Percentiles rank a stretch among this genome's conserved stretches.
Evolutionary conservation across 2,797 vertebrate genomes (phyloP).

Genomic region (Lacerta agilis): DNA sequence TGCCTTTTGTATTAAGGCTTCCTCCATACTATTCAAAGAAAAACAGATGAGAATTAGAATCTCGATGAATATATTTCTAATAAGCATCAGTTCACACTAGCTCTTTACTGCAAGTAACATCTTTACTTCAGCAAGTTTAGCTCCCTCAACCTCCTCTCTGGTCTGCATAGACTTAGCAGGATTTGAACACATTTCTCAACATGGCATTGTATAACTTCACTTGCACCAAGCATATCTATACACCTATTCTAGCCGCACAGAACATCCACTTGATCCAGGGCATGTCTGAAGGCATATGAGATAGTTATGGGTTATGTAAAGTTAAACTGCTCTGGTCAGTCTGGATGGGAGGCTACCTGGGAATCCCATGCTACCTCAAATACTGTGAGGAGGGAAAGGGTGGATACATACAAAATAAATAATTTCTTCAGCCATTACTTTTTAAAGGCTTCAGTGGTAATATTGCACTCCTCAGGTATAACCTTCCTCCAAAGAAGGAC

Average conservation of each 20-base stretch:
- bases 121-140: background rate
- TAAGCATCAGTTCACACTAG: background rate
- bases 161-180: background rate
- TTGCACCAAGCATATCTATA: no score
- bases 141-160: background rate
- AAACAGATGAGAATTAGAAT: background rate
- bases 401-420: background rate
- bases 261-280: background rate
- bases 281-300: background rate
- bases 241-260: background rate
- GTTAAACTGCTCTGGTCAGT: background rate
- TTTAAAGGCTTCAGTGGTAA: background rate
- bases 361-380: background rate
- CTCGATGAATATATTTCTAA: background rate
- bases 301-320: background rate
- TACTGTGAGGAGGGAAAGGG: background rate
- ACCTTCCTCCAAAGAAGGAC: background rate
- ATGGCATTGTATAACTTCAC: background rate
- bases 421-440: background rate
- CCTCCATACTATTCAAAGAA: conserved; percentile 82
- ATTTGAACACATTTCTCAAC: background rate
- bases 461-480: background rate
- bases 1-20: conserved; percentile 76
- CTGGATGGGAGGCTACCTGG: background rate
- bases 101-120: background rate